These are phyloP conservation scores for Pocillopora verrucosa DNA, from an alignment of 64 coral and sea anemone genomes.

Conservation along the genomic window DNA sequence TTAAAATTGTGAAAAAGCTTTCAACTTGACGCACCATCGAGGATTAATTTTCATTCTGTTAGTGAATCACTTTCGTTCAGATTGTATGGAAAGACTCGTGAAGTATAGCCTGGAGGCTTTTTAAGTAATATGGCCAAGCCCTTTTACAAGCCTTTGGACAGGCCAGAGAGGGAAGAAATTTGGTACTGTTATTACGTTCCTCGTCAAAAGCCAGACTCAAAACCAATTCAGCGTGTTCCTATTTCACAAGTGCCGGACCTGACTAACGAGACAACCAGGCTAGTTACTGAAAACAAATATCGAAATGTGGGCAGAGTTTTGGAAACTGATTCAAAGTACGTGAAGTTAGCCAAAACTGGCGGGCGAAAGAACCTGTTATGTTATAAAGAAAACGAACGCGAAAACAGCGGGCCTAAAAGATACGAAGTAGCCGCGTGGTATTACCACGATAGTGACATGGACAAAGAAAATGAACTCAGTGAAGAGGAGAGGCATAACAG, in stretches of 20 bases:
- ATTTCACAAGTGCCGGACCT: conserved; percentile 67
- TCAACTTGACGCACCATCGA: not conserved
- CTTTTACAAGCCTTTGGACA: conserved; percentile 63
- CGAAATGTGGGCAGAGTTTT: not conserved
- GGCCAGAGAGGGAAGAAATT: conserved; percentile 61
- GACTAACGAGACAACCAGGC: conserved; percentile 5
- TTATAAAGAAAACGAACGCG: conserved; percentile 37
- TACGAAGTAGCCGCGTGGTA: conserved; percentile 65
- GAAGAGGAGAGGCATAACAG: conserved; percentile 24
- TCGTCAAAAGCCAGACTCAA: not conserved
- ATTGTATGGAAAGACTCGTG: not conserved
- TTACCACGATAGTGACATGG: not conserved
- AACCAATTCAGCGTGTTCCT: conserved; percentile 4
- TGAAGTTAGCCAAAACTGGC: conserved; percentile 59
- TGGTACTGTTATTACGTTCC: conserved; percentile 48
- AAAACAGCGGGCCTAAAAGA: not conserved
- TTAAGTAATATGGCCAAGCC: conserved; percentile 35
- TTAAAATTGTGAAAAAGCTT: not conserved
- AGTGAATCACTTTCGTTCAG: not conserved
- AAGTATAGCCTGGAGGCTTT: not conserved
- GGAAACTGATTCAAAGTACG: conserved; percentile 48
- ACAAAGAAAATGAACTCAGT: conserved; percentile 2
- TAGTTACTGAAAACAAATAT: not conserved
- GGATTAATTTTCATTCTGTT: not conserved
- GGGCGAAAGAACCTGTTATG: conserved; percentile 46